Evolutionary conservation across 1,140 invertebrate species (phyloP), one percentile per base, ranked within the genome.

Genomic region (Saccostrea cuccullata): DNA sequence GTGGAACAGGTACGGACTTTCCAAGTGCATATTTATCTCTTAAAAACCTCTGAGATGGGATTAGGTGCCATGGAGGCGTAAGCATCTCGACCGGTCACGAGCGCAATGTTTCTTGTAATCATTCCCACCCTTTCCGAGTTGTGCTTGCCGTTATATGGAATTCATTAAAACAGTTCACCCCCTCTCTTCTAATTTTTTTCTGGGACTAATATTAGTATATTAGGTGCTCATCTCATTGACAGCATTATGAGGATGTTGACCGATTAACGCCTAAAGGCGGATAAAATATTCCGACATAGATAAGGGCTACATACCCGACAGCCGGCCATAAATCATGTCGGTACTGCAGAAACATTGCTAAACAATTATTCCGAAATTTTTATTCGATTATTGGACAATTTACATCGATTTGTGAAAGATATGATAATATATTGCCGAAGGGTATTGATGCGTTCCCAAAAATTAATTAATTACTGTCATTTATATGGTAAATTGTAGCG

Each of bases 371-470:
- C 70, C 70, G 26, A 77, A 23, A 20, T 77, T 77, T 77, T 77
- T 77, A 77, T 77, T 77, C 70, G 70, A 77, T 77, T 77, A 77
- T 77, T 36, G 70, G 70, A 77, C 70, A 36, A 36, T 77, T 77
- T 77, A 77, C 70, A 77, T 77, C 70, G 70, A 77, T 77, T 77
- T 77, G 70, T 77, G 70, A 77, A 13, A 77, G 26, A 15, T 77
- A 77, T 77, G 23, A 30, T 77, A 77, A 77, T 77, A 30, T 30
- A 30, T 5, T 77, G 70, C 70, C 30, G 15, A 9, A 15, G 70
- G 70, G 70, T 36, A 77, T 36, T 77, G 70, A 30, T 36, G 70
- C 70, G 70, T 30, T 26, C 70, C 15, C 13, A 15, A 36, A 36
- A 77, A 77, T 77, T 77, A 30, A 77, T 77, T 77, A 77, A 77